A percentile compares a stretch with the other conserved stretches of the same genome.
Conservation (phyloP, 2,888 invertebrate species). For the Heteropelma amictum region DNA sequence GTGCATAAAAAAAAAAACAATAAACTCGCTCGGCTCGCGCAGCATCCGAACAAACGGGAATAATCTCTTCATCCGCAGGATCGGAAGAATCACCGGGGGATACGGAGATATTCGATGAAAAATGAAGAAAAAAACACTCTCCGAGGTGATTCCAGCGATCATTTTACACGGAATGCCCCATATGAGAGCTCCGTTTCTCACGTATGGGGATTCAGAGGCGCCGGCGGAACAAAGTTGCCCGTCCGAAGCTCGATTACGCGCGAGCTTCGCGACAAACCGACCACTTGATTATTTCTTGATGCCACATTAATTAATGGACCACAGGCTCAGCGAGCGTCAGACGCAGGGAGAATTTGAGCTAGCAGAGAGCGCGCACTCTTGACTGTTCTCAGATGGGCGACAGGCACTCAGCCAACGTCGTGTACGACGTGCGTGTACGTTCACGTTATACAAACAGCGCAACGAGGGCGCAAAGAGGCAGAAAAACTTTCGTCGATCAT, state of each 20-base stretch:
- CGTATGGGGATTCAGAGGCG: conserved; percentile 8
- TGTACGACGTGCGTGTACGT: not conserved
- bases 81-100: too few species aligned
- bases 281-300: conserved; percentile 35
- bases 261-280: conserved; percentile 19
- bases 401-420: conserved; percentile 29
- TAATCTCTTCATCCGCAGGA: too few species aligned
- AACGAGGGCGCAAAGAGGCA: not conserved
- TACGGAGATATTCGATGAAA: too few species aligned
- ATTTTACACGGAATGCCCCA: not conserved
- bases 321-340: not conserved
- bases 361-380: too few species aligned
- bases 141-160: too few species aligned
- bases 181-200: not conserved
- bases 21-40: too few species aligned
- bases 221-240: conserved; percentile 29
- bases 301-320: conserved; percentile 27
- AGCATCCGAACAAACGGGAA: too few species aligned
- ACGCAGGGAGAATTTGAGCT: conserved; percentile 41
- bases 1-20: not conserved
- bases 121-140: too few species aligned
- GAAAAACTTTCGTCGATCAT: not conserved
- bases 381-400: conserved; percentile 50
- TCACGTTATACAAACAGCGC: not conserved
- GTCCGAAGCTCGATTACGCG: conserved; percentile 19